A percentile compares a stretch with the other conserved stretches of the same genome.
phyloP scores from a whole-genome alignment of 64 coral and sea anemone genomes.

The Pocillopora verrucosa region DNA sequence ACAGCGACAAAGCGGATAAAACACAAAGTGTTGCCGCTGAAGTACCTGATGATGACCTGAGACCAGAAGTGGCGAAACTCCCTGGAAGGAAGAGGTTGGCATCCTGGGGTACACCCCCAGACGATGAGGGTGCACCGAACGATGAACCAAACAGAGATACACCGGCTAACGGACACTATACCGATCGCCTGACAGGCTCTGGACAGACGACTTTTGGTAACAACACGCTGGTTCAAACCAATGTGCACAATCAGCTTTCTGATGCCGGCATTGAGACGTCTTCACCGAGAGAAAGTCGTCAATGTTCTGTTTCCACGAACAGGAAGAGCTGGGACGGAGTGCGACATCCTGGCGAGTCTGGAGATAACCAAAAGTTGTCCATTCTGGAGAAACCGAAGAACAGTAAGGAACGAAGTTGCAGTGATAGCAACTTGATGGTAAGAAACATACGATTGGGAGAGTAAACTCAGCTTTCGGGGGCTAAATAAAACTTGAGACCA shows the following conservation, averaged over 20 bases:
- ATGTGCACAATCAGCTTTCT: constrained; percentile 33
- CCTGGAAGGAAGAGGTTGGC: constrained; percentile 23
- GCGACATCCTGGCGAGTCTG: constrained; percentile 18
- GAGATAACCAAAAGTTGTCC: constrained; percentile 41
- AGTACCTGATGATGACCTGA: background rate
- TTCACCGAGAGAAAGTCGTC: background rate
- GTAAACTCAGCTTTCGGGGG: no score
- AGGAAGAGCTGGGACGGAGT: constrained; percentile 95
- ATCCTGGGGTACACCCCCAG: constrained; percentile 22
- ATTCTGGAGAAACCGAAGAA: constrained; percentile 21
- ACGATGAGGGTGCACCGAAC: background rate
- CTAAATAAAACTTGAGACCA: background rate
- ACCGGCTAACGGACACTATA: background rate
- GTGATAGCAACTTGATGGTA: constrained; percentile 90
- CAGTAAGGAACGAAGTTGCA: constrained; percentile 68
- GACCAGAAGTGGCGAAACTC: constrained; percentile 28
- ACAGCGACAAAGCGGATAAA: background rate
- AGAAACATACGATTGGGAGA: background rate
- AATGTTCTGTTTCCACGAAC: constrained; percentile 31
- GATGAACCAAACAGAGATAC: background rate
- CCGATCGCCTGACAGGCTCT: background rate
- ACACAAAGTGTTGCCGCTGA: background rate
- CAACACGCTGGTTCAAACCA: constrained; percentile 19
- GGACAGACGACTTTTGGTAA: background rate
- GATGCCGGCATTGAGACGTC: background rate